Percentiles rank a stretch among this genome's conserved stretches.
Evolutionary conservation across 2,797 vertebrate genomes (phyloP).

Genomic region (Melanogrammus aeglefinus): DNA sequence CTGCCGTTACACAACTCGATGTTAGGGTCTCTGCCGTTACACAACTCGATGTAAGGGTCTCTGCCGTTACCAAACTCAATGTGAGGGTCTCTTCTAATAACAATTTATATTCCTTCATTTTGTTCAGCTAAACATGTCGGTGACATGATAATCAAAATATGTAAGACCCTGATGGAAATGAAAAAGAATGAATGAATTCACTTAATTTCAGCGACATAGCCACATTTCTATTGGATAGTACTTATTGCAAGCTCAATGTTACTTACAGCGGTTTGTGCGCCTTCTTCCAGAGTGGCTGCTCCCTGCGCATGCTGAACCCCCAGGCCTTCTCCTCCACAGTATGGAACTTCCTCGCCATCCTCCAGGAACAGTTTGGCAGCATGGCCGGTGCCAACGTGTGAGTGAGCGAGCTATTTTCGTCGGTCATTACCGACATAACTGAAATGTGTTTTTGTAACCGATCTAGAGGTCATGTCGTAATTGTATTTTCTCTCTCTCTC

Average conservation of each 20-base stretch:
- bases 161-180: too few relatives aligned
- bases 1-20: background rate
- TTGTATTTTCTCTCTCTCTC: background rate
- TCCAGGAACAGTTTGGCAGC: slow-evolving; percentile 92
- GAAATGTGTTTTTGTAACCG: background rate
- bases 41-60: background rate
- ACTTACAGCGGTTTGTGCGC: slow-evolving; percentile 9
- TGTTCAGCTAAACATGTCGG: too few relatives aligned
- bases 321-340: slow-evolving; percentile 86
- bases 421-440: too few relatives aligned
- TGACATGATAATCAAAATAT: too few relatives aligned
- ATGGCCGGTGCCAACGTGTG: slow-evolving; percentile 93
- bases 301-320: slow-evolving; percentile 88
- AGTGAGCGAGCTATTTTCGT: slow-evolving; percentile 19
- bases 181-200: too few relatives aligned
- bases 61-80: background rate
- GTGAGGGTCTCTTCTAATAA: background rate
- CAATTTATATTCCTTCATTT: too few relatives aligned
- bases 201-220: background rate
- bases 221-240: background rate
- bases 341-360: slow-evolving; percentile 88
- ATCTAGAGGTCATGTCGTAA: background rate
- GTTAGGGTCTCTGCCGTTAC: background rate
- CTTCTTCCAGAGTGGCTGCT: slow-evolving; percentile 81
- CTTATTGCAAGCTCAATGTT: background rate